Base-by-base conservation (phyloP, 1,140 invertebrate species). In the Drosophila asahinai region DNA sequence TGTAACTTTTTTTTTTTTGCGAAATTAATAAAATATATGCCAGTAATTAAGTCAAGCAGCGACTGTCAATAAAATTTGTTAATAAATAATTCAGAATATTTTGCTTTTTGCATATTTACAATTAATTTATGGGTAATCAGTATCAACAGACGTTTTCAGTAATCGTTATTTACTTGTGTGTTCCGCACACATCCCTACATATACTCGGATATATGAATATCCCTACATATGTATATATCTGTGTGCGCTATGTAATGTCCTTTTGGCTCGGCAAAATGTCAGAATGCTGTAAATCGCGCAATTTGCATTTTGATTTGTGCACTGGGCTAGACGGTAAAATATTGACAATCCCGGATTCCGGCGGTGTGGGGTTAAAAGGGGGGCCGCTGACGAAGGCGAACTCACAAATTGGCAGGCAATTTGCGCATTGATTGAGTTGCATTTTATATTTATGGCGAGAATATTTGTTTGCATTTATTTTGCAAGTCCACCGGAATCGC, bases 1-100 rank as follows among this genome's bases (percentile, higher is more conserved):
- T 19, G n/a, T 17, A 9, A 17, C 30, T 49, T 60, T 77, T 75
- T 60, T 77, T 75, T 72, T 77, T 68, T 81, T 87, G 52, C 62
- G 64, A 91, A 91, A 91, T 91, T 91, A 91, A 91, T 91, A 91
- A 91, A 87, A 91, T 91, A 91, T 91, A 82, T 83, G 81, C 81
- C 89, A 83, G 89, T 91, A 91, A 91, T 91, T 91, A 91, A 91
- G 89, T 91, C 89, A 89, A 91, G 89, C 89, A 87, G 83, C 73
- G 81, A 91, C 83, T 89, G 89, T 91, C 89, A 87, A 91, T 91
- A 91, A 91, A 91, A 83, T 91, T 91, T 91, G 81, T 91, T 82
- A 89, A 91, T 91, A 87, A 91, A 91, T 91, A 91, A 91, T 91
- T 91, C 89, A 91, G 81, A 71, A 77, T 83, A 91, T 84, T 87